Evolutionary conservation across 2,113 vertebrate species (phyloP), one percentile per base, ranked within the genome.

Genomic region (Amazona guildingii): DNA sequence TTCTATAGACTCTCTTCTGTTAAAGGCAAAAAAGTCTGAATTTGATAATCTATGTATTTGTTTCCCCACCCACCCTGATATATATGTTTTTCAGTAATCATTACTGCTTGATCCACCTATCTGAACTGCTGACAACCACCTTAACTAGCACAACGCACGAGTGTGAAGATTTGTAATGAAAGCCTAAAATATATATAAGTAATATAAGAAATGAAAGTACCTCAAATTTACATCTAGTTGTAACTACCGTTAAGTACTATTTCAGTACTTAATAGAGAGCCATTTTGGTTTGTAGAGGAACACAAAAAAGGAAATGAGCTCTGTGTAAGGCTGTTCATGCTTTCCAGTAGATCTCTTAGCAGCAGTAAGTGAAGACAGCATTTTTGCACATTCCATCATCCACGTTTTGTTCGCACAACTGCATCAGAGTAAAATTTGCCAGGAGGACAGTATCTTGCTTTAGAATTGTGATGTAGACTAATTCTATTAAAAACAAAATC

Each of bases 61-160:
- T 44, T 83, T 31, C 17, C 4, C 16, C 13, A 11, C 2, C 7
- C 14, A 59, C 4, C 4, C 3, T 4, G 2, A 28, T 33, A 49
- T 27, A 54, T 41, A 24, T 49, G 3, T 66, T 87, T 84, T 73
- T 73, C 35, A 66, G 69, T 87, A 90, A 69, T 87, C 4, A 2
- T 77, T 70, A 37, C 8, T 52, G 7, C 78, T 85, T 49, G 12
- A 62, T 76, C n/a, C 64, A 35, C 41, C 29, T 77, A 4, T 24
- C 44, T 84, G 18, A 87, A 66, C 35, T 91, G 24, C 13, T 79
- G 14, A 18, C n/a, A 64, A 23, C 57, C 63, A 16, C 8, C 13
- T 76, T 16, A 77, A 16, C 13, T 59, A n/a, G 57, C 57, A n/a
- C 55, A 59, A 59, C 13, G 6, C 33, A n/a, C 55, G 31, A 57